phyloP scores from a whole-genome alignment of 2,888 invertebrate genomes.

The Mythimna ferrago region DNA sequence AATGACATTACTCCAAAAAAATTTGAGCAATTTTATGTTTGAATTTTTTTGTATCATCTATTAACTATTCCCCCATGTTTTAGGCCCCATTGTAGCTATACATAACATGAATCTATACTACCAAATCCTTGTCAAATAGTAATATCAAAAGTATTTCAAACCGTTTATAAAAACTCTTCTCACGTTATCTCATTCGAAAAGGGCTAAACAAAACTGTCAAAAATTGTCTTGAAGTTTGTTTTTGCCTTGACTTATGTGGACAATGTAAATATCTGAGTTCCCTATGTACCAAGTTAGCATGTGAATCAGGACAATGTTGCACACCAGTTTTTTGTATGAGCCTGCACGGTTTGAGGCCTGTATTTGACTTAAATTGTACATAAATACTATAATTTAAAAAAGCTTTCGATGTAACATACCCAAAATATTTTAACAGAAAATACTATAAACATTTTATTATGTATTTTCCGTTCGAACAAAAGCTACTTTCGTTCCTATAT shows the following conservation, averaged over 20 bases:
- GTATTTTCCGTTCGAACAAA: constrained; percentile 16
- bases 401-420: constrained; percentile 47
- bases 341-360: constrained; percentile 35
- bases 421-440: constrained; percentile 16
- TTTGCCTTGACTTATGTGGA: constrained; percentile 22
- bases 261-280: constrained; percentile 16
- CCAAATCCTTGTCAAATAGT: neutral
- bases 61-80: neutral
- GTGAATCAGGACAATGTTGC: constrained; percentile 19
- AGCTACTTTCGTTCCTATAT: constrained; percentile 44
- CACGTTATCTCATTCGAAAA: neutral
- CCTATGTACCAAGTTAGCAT: constrained; percentile 17
- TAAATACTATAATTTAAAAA: constrained; percentile 15
- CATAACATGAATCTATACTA: constrained; percentile 8
- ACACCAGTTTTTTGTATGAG: constrained; percentile 22
- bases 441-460: constrained; percentile 6
- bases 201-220: neutral
- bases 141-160: neutral
- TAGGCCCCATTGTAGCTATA: neutral
- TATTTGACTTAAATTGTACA: constrained; percentile 11
- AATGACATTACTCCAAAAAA: constrained; percentile 9
- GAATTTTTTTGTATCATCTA: neutral
- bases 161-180: neutral
- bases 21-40: neutral
- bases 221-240: constrained; percentile 18